Evolutionary conservation across 2,113 vertebrate species (phyloP).

Genomic region (Ctenomys sociabilis): DNA sequence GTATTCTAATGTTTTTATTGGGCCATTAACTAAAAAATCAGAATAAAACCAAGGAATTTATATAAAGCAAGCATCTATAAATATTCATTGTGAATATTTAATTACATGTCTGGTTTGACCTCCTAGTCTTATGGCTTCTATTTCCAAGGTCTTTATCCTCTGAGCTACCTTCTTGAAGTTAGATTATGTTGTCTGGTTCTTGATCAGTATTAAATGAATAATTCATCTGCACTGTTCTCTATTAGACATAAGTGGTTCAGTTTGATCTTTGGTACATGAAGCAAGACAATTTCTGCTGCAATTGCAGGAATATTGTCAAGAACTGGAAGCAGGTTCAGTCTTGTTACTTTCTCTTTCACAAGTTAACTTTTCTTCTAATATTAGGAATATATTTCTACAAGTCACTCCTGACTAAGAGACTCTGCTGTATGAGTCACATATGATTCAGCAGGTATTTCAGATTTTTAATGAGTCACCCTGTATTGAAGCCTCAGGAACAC

Average conservation of each 20-base stretch:
- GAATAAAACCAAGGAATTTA: conserved; percentile 1
- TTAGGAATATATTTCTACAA: conserved; percentile 45
- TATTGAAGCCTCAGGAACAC: conserved; percentile 55
- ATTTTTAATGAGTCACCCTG: conserved; percentile 68
- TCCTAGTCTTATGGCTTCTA: not conserved
- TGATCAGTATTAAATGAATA: not conserved
- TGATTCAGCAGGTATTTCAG: conserved; percentile 64
- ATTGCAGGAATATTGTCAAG: conserved; percentile 28
- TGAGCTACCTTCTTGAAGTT: not conserved
- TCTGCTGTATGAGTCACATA: conserved; percentile 32
- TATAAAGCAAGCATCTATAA: not conserved
- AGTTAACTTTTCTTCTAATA: conserved; percentile 49
- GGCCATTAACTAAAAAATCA: conserved; percentile 17
- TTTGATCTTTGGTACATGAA: conserved; percentile 7
- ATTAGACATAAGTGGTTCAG: not conserved
- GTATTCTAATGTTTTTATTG: not conserved
- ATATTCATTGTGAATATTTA: not conserved
- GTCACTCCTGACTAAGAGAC: conserved; percentile 49
- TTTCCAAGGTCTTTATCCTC: conserved; percentile 33
- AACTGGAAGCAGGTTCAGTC: not conserved
- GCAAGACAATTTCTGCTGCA: not conserved
- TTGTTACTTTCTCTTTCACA: conserved; percentile 33
- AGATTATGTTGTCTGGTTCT: not conserved
- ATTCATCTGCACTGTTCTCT: not conserved
- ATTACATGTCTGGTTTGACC: not conserved